Percentiles rank a stretch among this genome's conserved stretches.
These are phyloP conservation scores for Taenaris catops DNA, from an alignment of 2,888 invertebrate species.

Conservation along the genomic window DNA sequence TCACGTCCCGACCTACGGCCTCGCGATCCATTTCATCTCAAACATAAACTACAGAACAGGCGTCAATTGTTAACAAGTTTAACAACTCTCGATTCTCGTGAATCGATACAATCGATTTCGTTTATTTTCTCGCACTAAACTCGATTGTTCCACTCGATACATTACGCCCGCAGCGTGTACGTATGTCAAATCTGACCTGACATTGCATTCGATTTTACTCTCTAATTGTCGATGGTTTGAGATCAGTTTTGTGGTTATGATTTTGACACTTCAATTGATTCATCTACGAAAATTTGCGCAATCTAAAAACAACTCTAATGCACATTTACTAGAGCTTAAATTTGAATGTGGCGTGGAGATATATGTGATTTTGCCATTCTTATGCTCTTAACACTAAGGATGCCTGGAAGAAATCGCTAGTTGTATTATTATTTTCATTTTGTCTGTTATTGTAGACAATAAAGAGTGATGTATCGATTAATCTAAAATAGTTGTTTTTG, in stretches of 20 bases:
- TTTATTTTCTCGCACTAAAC: constrained; percentile 66
- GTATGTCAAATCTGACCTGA: constrained; percentile 40
- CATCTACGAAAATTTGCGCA: constrained; percentile 28
- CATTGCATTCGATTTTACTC: constrained; percentile 39
- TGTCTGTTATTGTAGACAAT: too few relatives aligned
- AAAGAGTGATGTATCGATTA: too few relatives aligned
- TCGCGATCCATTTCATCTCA: constrained; percentile 72
- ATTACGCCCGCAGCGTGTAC: constrained; percentile 41
- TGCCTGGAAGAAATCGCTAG: too few relatives aligned
- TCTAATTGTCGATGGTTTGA: constrained; percentile 37
- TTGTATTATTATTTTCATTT: too few relatives aligned
- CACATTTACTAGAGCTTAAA: constrained; percentile 26
- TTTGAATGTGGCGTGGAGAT: constrained; percentile 12
- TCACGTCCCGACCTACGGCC: constrained; percentile 60
- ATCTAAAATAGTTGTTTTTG: too few relatives aligned
- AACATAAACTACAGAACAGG: constrained; percentile 70
- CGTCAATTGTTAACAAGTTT: constrained; percentile 77
- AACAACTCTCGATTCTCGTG: constrained; percentile 74
- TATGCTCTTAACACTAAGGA: too few relatives aligned
- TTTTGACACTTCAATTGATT: constrained; percentile 57
- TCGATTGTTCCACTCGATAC: constrained; percentile 67
- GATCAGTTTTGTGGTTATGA: constrained; percentile 46
- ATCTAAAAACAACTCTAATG: constrained; percentile 33
- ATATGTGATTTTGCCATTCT: constrained; percentile 28
- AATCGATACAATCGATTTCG: constrained; percentile 68